These are phyloP conservation scores for Patiria miniata DNA, from an alignment of 35 echinoderm and acorn worm species.

Conservation along the genomic window DNA sequence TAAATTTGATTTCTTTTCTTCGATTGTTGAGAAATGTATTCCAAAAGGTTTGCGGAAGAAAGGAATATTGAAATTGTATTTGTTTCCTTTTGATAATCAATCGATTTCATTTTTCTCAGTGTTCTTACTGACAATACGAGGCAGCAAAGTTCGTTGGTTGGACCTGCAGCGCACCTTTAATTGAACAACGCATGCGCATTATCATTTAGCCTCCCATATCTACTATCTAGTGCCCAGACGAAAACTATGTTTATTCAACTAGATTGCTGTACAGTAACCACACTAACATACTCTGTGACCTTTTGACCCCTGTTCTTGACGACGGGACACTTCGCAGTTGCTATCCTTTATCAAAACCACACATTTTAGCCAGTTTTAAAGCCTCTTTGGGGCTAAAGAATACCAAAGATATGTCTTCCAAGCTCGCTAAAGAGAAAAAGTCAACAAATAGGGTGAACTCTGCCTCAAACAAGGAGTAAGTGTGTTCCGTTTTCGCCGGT, in stretches of 20 bases:
- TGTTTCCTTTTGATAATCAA: no score
- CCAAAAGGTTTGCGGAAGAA: no score
- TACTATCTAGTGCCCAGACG: background rate
- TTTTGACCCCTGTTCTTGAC: background rate
- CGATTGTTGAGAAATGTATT: no score
- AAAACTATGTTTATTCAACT: background rate
- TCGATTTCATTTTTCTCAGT: no score
- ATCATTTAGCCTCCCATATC: background rate
- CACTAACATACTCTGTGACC: background rate
- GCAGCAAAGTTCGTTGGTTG: no score
- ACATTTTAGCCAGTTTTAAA: background rate
- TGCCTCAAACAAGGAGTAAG: conserved; percentile 97
- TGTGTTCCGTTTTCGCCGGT: conserved; percentile 8
- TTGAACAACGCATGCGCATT: background rate
- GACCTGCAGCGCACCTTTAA: background rate
- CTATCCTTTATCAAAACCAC: conserved; percentile 17
- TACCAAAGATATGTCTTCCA: conserved; percentile 77
- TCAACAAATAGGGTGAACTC: conserved; percentile 96
- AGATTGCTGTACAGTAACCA: background rate
- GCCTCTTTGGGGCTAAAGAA: background rate
- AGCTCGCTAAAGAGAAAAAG: conserved; percentile 91
- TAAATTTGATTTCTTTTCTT: no score
- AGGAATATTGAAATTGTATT: no score
- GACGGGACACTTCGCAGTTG: conserved; percentile 21
- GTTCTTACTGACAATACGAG: no score